Conservation (phyloP, 2,113 vertebrate species). For the Trogon melanurus region DNA sequence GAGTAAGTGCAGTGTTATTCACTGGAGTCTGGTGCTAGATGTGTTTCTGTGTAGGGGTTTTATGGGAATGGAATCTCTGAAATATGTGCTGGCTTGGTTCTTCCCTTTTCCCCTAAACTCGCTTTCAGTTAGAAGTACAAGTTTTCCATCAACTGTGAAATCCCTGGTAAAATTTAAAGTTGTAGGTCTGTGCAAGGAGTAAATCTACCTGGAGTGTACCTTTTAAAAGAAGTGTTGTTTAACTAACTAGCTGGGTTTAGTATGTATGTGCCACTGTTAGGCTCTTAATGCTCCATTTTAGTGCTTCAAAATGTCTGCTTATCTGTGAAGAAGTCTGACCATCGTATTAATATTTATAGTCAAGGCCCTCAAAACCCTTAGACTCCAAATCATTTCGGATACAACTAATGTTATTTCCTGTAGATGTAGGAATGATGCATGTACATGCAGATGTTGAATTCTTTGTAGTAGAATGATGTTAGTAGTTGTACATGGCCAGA, state of each 20-base stretch:
- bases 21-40: background rate
- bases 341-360: conserved; percentile 1
- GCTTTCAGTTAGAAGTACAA: background rate
- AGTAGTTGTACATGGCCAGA: background rate
- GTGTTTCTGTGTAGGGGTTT: background rate
- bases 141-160: background rate
- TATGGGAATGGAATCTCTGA: background rate
- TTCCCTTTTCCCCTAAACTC: background rate
- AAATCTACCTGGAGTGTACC: background rate
- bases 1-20: background rate
- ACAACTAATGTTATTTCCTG: background rate
- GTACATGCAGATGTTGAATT: background rate
- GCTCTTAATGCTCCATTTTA: background rate
- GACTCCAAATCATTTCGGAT: background rate
- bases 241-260: background rate
- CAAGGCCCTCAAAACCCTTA: background rate
- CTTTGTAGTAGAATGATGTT: background rate
- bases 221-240: background rate
- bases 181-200: background rate
- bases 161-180: background rate
- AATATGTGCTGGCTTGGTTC: background rate
- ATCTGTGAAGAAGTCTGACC: conserved; percentile 17
- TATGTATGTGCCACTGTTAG: background rate
- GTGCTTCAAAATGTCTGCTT: background rate
- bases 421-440: no score